Evolutionary conservation across 30 jellyfish, hydroid and myxozoan genomes (phyloP).

Genomic region (Aurelia aurita complex sp. Pacific): DNA sequence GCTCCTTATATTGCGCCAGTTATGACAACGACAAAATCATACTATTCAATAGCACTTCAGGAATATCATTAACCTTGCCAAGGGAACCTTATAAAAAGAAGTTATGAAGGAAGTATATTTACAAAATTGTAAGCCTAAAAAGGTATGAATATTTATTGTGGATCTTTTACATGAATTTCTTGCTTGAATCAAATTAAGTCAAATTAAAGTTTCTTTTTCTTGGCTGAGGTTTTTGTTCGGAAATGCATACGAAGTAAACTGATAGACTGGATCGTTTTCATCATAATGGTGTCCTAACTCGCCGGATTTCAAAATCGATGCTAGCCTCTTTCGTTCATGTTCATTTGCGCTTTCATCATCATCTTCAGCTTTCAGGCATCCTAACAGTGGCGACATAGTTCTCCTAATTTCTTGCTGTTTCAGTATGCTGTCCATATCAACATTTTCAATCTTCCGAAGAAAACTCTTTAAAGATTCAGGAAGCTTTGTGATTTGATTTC

Average conservation of each 20-base stretch:
- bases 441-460: constrained; percentile 20
- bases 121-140: neutral
- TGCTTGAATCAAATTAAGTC: too few relatives aligned
- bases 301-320: too few relatives aligned
- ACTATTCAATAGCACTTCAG: constrained; percentile 38
- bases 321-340: neutral
- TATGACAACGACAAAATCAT: constrained; percentile 52
- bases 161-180: too few relatives aligned
- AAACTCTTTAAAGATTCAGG: constrained; percentile 39
- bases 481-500: constrained; percentile 17
- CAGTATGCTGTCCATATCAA: constrained; percentile 27
- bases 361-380: constrained; percentile 33
- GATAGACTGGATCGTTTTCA: constrained; percentile 56
- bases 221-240: constrained; percentile 6
- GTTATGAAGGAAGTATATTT: neutral
- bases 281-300: neutral
- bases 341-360: neutral
- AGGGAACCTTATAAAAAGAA: neutral
- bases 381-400: constrained; percentile 19
- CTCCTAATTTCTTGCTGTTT: constrained; percentile 1
- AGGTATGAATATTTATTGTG: neutral
- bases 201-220: constrained; percentile 37
- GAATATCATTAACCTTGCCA: constrained; percentile 24
- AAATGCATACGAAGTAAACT: constrained; percentile 61
- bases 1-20: constrained; percentile 59